Base-by-base conservation (phyloP, 2,888 invertebrate species). In the Penaeus monodon region DNA sequence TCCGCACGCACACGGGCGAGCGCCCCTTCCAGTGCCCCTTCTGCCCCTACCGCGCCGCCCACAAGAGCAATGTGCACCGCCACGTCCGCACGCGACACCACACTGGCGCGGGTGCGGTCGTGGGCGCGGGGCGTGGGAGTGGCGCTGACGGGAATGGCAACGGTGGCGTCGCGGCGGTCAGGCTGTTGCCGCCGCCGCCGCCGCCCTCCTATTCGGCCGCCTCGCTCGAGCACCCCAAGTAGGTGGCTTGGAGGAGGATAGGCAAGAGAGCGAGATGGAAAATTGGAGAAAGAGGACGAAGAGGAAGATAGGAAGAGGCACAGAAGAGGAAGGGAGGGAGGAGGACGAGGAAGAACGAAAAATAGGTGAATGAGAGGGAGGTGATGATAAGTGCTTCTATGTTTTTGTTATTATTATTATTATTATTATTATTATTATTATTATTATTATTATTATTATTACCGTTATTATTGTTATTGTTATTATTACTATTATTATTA, bases 1-100 rank as follows among this genome's bases (percentile, higher is more conserved):
- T 86, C 81, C 86, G 89, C 64, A 86, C 86, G 20, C 89, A 89
- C 77, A 89, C 89, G n/a, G 89, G 89, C 65, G 89, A 89, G 78
- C 78, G 78, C 65, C 89, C 89, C 33, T 89, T 89, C 86, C 86
- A 84, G 66, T 89, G 89, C 70, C 89, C 89, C 17, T 81, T 77
- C 66, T 89, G 89, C 65, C 70, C 84, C 22, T 89, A 89, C 78
- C 84, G 89, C 27, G 89, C 89, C 44, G 84, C 89, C 27, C 86
- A 86, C 81, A 89, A 86, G 73, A 86, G 86, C 70, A 86, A 89
- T 66, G 86, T 89, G 77, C 86, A 84, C 24, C 70, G 89, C 33
- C 89, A 89, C 73, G 63, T 89, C 65, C 66, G 84, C 22, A 80
- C 81, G 22, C 66, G 82, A 17, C 89, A 89, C 38, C 63, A 70